phyloP scores from a whole-genome alignment of 2,797 vertebrate genomes.

The Gambusia yucatana region DNA sequence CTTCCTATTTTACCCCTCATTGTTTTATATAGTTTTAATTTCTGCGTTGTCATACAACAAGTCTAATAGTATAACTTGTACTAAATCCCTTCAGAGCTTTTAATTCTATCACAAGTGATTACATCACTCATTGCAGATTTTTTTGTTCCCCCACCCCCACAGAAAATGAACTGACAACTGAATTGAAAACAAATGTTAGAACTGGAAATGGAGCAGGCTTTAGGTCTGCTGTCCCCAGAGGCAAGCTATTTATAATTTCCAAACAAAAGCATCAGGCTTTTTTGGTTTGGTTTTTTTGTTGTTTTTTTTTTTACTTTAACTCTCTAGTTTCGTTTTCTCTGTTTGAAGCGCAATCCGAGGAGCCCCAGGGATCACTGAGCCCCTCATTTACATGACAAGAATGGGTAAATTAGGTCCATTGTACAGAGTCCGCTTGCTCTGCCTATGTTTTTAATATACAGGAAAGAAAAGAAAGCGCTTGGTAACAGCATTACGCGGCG shows the following conservation, averaged over 20 bases:
- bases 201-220: slow-evolving; percentile 43
- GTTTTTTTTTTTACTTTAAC: not conserved
- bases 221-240: slow-evolving; percentile 66
- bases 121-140: slow-evolving; percentile 33
- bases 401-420: slow-evolving; percentile 58
- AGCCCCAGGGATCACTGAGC: slow-evolving; percentile 52
- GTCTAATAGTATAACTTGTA: slow-evolving; percentile 46
- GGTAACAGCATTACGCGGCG: slow-evolving; percentile 23
- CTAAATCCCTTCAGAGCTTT: slow-evolving; percentile 48
- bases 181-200: slow-evolving; percentile 58
- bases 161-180: slow-evolving; percentile 42
- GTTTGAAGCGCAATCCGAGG: slow-evolving; percentile 46
- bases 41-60: slow-evolving; percentile 22
- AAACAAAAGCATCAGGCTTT: slow-evolving; percentile 57
- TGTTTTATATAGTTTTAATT: slow-evolving; percentile 28
- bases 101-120: slow-evolving; percentile 56
- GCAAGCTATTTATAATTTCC: slow-evolving; percentile 75
- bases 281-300: no score
- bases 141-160: not conserved
- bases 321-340: slow-evolving; percentile 26
- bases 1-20: slow-evolving; percentile 23
- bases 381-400: slow-evolving; percentile 67
- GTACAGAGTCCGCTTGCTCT: slow-evolving; percentile 27
- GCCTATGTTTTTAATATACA: slow-evolving; percentile 38
- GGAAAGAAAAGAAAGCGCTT: slow-evolving; percentile 38